Evolutionary conservation across 1,140 invertebrate genomes (phyloP), one percentile per base, ranked within the genome.

Genomic region (Drosophila funebris): DNA sequence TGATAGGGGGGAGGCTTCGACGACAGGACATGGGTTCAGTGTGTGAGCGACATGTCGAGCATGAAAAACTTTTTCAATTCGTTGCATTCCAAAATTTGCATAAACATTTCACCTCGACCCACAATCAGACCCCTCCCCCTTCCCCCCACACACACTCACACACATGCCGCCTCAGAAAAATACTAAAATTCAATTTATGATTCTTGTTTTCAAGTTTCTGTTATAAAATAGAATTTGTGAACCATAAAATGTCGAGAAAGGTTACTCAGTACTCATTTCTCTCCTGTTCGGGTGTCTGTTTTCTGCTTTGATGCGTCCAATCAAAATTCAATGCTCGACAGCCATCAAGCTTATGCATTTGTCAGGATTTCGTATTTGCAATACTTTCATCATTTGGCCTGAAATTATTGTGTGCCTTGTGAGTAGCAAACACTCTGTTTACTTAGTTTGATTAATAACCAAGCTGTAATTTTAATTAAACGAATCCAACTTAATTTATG

Each of bases 401-500:
- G 41, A 52, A 53, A 16, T 44, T 53, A 11, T 46, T 44, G 27
- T 54, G 58, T 53, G 61, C 29, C 14, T 9, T 31, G 33, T 33
- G 16, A 0, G 11, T 6, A 9, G 8, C 11, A 41, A 31, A 13
- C 24, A 31, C 8, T 33, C 8, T 29, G 52, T 50, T 64, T 71
- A 13, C 50, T 56, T 43, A 54, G 58, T 61, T 88, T 87, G 82
- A 87, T 87, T 87, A 87, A 87, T 87, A 81, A 58, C 82, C 74
- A 58, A 48, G 66, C 74, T 67, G 75, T 87, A 88, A 87, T 78
- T 82, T 88, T 87, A 87, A 87, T 87, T 87, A 87, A 87, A 88
- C 82, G 78, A 82, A 87, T 82, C 69, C 78, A 78, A 81, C 83
- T 87, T 87, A 87, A 87, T 87, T 87, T 87, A 87, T 87, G 82